These are phyloP conservation scores for Acrocera orbiculus DNA, from an alignment of 2,888 invertebrate species.

Conservation along the genomic window DNA sequence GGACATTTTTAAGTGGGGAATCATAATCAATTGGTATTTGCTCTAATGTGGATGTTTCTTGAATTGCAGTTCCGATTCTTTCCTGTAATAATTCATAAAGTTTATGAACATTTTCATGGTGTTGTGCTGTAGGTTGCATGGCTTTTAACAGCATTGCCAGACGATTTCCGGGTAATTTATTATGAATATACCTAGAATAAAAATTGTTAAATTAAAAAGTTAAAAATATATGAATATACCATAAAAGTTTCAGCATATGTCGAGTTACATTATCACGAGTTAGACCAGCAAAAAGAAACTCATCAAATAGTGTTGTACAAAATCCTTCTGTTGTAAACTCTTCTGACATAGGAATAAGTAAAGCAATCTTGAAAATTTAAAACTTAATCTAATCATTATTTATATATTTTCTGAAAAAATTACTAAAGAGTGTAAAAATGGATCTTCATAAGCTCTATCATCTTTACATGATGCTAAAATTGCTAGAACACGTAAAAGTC, in stretches of 20 bases:
- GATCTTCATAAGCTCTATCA: conserved; percentile 86
- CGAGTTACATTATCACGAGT: conserved; percentile 80
- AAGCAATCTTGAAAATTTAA: conserved; percentile 31
- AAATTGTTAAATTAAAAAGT: conserved; percentile 23
- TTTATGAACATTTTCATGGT: conserved; percentile 68
- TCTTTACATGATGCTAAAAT: conserved; percentile 80
- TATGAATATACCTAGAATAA: conserved; percentile 73
- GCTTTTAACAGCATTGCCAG: conserved; percentile 54
- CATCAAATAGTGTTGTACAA: conserved; percentile 87
- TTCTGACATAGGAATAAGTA: conserved; percentile 74
- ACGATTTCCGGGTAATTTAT: conserved; percentile 61
- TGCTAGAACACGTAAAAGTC: conserved; percentile 70
- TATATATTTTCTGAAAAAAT: conserved; percentile 5
- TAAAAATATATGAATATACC: conserved; percentile 38
- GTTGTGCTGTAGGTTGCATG: conserved; percentile 45
- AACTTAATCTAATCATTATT: neutral
- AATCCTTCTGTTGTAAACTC: conserved; percentile 89
- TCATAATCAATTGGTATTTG: conserved; percentile 56
- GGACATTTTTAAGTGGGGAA: conserved; percentile 71
- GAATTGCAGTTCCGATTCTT: conserved; percentile 49
- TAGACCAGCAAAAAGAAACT: conserved; percentile 82
- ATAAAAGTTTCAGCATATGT: conserved; percentile 75
- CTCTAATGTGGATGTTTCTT: conserved; percentile 46
- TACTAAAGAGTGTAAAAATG: conserved; percentile 81
- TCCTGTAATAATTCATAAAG: conserved; percentile 61